Conservation (phyloP, 2,113 vertebrate genomes). For the Lycaon pictus region DNA sequence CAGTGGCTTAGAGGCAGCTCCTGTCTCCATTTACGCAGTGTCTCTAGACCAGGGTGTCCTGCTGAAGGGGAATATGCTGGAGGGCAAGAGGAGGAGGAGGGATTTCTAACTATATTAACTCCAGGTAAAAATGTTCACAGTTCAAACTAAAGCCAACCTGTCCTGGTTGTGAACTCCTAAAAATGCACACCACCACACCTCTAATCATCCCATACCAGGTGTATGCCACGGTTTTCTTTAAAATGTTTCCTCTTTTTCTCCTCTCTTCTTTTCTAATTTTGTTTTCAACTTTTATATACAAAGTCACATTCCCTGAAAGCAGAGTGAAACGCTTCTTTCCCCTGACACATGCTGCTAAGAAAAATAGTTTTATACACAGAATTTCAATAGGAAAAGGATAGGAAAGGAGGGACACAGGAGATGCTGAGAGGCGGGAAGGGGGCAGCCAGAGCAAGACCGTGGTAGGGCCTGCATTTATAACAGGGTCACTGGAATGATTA, state of each 20-base stretch:
- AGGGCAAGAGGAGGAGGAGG: background rate
- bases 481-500: conserved; percentile 57
- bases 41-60: background rate
- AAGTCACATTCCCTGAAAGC: conserved; percentile 77
- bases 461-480: background rate
- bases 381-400: conserved; percentile 53
- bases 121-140: background rate
- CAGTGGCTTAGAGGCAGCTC: background rate
- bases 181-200: background rate
- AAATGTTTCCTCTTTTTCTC: conserved; percentile 20
- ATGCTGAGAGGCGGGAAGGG: background rate
- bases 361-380: conserved; percentile 82
- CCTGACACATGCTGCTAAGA: conserved; percentile 78
- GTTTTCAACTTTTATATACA: conserved; percentile 72
- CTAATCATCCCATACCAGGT: background rate
- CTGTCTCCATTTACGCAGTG: background rate
- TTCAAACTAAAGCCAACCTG: conserved; percentile 8
- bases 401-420: background rate
- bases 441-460: background rate
- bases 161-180: background rate
- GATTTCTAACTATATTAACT: conserved; percentile 28
- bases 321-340: conserved; percentile 72
- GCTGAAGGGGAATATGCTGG: background rate
- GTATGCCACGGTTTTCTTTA: conserved; percentile 63
- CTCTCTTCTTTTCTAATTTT: background rate